Evolutionary conservation across 2,113 vertebrate species (phyloP).

Genomic region (Chaenogobius annularis): DNA sequence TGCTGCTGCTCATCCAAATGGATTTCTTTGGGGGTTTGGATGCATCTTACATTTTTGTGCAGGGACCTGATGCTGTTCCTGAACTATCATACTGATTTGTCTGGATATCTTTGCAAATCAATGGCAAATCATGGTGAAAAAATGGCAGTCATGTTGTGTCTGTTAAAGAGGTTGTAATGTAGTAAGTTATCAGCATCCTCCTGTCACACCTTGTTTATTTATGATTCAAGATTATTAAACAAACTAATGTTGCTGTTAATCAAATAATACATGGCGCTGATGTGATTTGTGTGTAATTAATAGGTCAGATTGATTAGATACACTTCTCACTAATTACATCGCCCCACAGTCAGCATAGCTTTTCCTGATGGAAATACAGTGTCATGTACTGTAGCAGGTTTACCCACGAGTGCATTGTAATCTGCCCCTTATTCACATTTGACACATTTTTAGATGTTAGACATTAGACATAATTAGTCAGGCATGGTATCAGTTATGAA

Average conservation of each 20-base stretch:
- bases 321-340: constrained; percentile 2
- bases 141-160: constrained; percentile 28
- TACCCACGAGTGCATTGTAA: neutral
- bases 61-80: neutral
- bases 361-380: neutral
- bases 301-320: constrained; percentile 35
- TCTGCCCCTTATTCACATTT: neutral
- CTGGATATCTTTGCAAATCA: constrained; percentile 11
- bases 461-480: neutral
- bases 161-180: constrained; percentile 43
- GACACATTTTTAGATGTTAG: neutral
- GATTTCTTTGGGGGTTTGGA: constrained; percentile 22
- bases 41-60: constrained; percentile 27
- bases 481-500: neutral
- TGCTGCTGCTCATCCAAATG: constrained; percentile 14
- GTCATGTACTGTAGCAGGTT: neutral
- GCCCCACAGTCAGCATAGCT: neutral
- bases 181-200: constrained; percentile 43
- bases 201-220: constrained; percentile 50
- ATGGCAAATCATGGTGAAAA: constrained; percentile 14
- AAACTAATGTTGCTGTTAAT: constrained; percentile 31
- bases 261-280: constrained; percentile 31
- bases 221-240: constrained; percentile 25
- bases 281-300: constrained; percentile 35
- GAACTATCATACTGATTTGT: neutral